Evolutionary conservation across 92 coral and sea anemone species (phyloP).

Genomic region (Isaurus tuberculatus): DNA sequence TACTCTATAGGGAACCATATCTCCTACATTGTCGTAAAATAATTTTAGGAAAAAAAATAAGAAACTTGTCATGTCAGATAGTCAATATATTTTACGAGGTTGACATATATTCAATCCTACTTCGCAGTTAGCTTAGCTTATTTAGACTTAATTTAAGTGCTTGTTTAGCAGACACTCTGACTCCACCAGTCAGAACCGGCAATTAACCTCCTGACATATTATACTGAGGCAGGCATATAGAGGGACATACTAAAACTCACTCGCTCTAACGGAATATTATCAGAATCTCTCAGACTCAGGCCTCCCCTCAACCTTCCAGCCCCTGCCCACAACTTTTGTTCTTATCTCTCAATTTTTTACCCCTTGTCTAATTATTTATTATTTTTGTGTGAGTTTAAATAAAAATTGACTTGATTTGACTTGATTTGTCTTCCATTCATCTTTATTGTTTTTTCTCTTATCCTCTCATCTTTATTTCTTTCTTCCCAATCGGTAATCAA

Average conservation of each 20-base stretch:
- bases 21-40: too few relatives aligned
- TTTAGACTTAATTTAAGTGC: neutral
- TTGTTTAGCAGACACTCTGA: neutral
- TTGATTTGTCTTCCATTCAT: neutral
- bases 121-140: neutral
- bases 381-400: too few relatives aligned
- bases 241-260: neutral
- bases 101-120: neutral
- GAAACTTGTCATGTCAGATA: neutral
- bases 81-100: neutral
- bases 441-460: neutral
- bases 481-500: too few relatives aligned
- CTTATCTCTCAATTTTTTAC: too few relatives aligned
- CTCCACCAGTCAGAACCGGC: neutral
- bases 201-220: neutral
- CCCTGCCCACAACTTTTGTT: neutral
- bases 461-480: neutral
- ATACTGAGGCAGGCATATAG: neutral
- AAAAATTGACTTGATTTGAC: too few relatives aligned
- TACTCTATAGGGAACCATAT: neutral
- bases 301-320: neutral
- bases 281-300: neutral
- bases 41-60: too few relatives aligned
- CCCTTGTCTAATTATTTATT: too few relatives aligned
- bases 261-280: neutral